Evolutionary conservation across 1,140 invertebrate species (phyloP), one percentile per base, ranked within the genome.

Genomic region (Charaxes varanes): DNA sequence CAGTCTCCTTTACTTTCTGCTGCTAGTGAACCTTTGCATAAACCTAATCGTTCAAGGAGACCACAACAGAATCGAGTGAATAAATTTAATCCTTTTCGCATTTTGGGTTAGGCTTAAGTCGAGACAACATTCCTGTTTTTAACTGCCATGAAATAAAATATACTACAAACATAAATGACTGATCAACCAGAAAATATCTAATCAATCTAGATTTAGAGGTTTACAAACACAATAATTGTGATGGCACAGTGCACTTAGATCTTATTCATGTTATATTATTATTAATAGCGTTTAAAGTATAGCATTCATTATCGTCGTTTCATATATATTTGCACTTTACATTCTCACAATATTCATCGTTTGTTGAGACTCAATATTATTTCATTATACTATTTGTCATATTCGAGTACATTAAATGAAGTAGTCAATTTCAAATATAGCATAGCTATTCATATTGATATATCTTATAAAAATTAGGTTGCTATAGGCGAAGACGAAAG

Each of bases 21-120:
- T 22, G 79, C 74, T 11, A 74, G 59, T 36, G 76, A 83, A 44
- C 70, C 76, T 1, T 34, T 79, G 19, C 74, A 69, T 27, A 60
- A 68, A 43, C 79, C 79, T n/a, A 67, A 43, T 15, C 53, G 79
- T 14, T 69, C 67, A 5, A 61, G 79, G 18, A 64, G 77, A 44
- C 72, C 70, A 16, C 67, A 68, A 34, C 55, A 41, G 16, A 72
- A 62, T 42, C 56, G 61, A 46, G 41, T 32, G 31, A 77, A 68
- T 50, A 80, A 78, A 57, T 83, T 83, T 32, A 83, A 79, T 49
- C 79, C 76, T 34, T 78, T 83, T 48, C 76, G 79, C 27, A 83
- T 83, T 41, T 64, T 83, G 72, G 79, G 79, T 62, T 83, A 80
- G 51, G 33, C 13, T 40, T 33, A 19, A 33, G 31, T 30, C 8